These are phyloP conservation scores for Acleris laterana DNA, from an alignment of 2,888 invertebrate genomes.

Conservation along the genomic window DNA sequence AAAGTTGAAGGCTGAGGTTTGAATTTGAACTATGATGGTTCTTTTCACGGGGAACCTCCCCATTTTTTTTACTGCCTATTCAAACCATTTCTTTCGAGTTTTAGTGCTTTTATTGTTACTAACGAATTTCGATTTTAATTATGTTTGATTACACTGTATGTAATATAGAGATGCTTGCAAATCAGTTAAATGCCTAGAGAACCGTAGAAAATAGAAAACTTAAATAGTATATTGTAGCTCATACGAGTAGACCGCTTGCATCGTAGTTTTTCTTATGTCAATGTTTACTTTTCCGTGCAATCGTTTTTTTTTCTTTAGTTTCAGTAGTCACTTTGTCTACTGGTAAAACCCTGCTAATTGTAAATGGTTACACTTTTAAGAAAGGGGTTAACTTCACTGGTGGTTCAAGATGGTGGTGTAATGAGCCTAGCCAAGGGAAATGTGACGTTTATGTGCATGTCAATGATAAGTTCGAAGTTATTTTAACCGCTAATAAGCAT, in stretches of 20 bases:
- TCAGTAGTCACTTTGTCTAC: constrained; percentile 66
- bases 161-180: not conserved
- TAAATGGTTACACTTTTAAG: constrained; percentile 71
- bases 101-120: too few relatives aligned
- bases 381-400: constrained; percentile 55
- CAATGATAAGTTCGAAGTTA: constrained; percentile 65
- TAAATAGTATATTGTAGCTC: constrained; percentile 1
- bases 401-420: constrained; percentile 65
- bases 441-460: constrained; percentile 66
- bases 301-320: constrained; percentile 56
- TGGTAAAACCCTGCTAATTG: constrained; percentile 64
- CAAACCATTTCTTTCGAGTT: too few relatives aligned
- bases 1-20: too few relatives aligned
- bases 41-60: too few relatives aligned
- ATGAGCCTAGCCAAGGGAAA: constrained; percentile 58
- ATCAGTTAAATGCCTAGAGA: constrained; percentile 2
- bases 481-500: constrained; percentile 59
- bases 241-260: not conserved
- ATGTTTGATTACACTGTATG: not conserved
- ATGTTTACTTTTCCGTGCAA: constrained; percentile 36
- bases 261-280: constrained; percentile 22
- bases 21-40: too few relatives aligned
- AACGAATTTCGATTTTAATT: too few relatives aligned
- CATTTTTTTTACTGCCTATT: too few relatives aligned
- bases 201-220: constrained; percentile 7